Conservation (phyloP, 2,888 invertebrate species). For the Mesochorus sp. region DNA sequence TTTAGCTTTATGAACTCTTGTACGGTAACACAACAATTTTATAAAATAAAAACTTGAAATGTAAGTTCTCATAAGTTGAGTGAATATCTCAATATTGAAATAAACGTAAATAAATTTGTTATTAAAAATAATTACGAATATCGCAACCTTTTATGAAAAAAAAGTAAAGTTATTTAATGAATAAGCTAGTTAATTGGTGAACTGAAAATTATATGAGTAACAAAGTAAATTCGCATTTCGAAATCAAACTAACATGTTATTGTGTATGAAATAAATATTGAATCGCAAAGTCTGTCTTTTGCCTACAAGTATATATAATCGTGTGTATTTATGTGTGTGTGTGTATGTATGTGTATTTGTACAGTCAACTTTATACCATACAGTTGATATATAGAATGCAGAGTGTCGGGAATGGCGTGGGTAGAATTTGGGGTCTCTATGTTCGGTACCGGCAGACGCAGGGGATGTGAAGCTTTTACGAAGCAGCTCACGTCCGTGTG, state of each 20-base stretch:
- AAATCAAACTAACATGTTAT: background rate
- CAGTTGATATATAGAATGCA: conserved; percentile 24
- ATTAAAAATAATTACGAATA: too few species aligned
- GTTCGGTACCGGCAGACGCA: conserved; percentile 18
- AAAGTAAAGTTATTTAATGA: background rate
- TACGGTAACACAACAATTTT: too few species aligned
- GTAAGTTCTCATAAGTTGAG: too few species aligned
- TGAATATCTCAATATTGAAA: too few species aligned
- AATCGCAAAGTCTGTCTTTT: background rate
- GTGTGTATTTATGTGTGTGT: too few species aligned
- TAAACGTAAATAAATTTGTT: too few species aligned
- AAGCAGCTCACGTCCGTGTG: conserved; percentile 60
- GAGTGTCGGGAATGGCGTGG: conserved; percentile 1
- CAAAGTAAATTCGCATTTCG: too few species aligned
- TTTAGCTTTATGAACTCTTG: too few species aligned
- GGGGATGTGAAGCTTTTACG: conserved; percentile 29
- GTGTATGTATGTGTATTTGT: background rate
- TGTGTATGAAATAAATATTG: background rate
- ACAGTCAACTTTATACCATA: background rate
- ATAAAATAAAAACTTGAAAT: too few species aligned
- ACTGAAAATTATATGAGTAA: too few species aligned
- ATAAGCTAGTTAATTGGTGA: too few species aligned
- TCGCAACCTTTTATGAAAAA: too few species aligned
- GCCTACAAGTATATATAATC: background rate
- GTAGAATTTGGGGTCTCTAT: conserved; percentile 37